A percentile compares a stretch with the other conserved stretches of the same genome.
Conservation (phyloP, 1,140 invertebrate species). For the Brachionus manjavacas region DNA sequence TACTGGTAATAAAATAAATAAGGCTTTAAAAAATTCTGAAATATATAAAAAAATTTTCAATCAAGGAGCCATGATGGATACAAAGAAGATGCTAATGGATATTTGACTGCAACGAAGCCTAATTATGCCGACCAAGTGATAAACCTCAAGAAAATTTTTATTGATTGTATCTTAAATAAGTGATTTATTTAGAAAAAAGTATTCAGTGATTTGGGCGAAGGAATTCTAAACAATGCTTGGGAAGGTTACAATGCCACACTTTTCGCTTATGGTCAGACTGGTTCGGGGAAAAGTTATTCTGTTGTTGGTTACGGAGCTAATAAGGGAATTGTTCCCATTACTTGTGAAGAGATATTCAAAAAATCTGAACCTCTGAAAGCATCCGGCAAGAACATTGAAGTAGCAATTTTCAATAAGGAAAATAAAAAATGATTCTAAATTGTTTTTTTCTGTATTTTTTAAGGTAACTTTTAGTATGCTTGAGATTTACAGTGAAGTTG, state of each 20-base stretch:
- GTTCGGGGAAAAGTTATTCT: slow-evolving; percentile 65
- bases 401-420: not conserved
- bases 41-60: not conserved
- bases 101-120: slow-evolving; percentile 54
- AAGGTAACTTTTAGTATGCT: slow-evolving; percentile 61
- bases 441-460: too few relatives aligned
- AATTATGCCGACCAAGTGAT: slow-evolving; percentile 58
- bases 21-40: not conserved
- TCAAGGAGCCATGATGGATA: slow-evolving; percentile 61
- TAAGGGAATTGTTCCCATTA: slow-evolving; percentile 75
- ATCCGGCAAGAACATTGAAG: slow-evolving; percentile 21
- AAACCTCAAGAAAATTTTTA: slow-evolving; percentile 49
- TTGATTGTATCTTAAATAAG: too few relatives aligned
- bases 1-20: slow-evolving; percentile 58
- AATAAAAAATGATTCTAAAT: too few relatives aligned
- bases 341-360: slow-evolving; percentile 75
- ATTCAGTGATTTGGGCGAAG: slow-evolving; percentile 62
- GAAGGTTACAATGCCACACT: slow-evolving; percentile 64
- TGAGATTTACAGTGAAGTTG: slow-evolving; percentile 66
- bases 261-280: slow-evolving; percentile 66
- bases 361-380: slow-evolving; percentile 55
- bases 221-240: slow-evolving; percentile 63
- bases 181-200: too few relatives aligned
- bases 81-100: slow-evolving; percentile 58
- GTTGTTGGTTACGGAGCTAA: slow-evolving; percentile 69